Evolutionary conservation across 37 sponge, comb jelly and placozoan species (phyloP), one percentile per base, ranked within the genome.

Genomic region (Chondrosia reniformis): DNA sequence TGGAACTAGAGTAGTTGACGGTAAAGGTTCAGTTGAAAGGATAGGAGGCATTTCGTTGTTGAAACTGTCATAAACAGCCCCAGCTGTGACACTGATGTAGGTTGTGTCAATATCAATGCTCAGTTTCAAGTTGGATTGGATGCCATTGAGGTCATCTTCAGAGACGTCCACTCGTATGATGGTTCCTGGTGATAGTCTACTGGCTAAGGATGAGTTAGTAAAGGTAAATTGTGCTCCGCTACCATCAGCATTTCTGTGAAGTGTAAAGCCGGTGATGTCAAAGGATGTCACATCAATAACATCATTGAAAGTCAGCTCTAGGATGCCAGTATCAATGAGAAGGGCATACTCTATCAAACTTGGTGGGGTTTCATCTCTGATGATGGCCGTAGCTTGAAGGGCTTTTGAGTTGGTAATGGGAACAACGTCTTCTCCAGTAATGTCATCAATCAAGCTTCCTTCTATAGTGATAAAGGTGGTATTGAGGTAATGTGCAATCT

Each of bases 381-480:
- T 78, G 30, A 92, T 83, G 41, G 33, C 49, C 21, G 67, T 74
- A n/a, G 88, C 92, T 49, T 28, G 45, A 4, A 95, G 59, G 30
- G 92, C 84, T 39, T 89, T 92, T 2, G 90, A 89, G 75, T 95
- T 90, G 24, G 92, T 92, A 39, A 92, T 85, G 25, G 96, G 83
- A 28, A 84, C 43, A 71, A 82, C 77, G 63, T 95, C 90, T 67
- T 78, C 79, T 34, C 82, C 83, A 63, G 84, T 83, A 12, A 89
- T 44, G 59, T 92, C 96, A 65, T 92, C 92, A 78, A 95, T 79
- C 0, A 84, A 61, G 72, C 89, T 89, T 38, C 84, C 92, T 66
- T 85, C 84, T 34, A 92, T 76, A 1, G 96, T 95, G 42, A 95
- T 79, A 85, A 79, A 95, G 2, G 96, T 95, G 0, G 69, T 80